Percentiles rank a stretch among this genome's conserved stretches.
Evolutionary conservation across 1,140 invertebrate genomes (phyloP).

Genomic region (Polypedilum vanderplanki): DNA sequence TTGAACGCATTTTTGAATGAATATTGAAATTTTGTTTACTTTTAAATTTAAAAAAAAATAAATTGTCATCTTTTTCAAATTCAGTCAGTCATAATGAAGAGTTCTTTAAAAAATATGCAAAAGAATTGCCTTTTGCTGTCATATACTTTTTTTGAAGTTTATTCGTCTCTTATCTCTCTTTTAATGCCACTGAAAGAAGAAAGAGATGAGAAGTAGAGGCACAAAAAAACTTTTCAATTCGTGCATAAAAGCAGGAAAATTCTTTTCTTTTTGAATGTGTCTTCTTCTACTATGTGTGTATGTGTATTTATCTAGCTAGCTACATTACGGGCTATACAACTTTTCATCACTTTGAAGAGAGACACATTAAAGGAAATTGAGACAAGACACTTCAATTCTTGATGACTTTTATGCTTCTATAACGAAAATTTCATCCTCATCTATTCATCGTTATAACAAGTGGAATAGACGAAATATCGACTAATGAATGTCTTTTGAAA

Average conservation of each 20-base stretch:
- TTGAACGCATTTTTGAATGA: background rate
- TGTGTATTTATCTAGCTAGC: too few relatives aligned
- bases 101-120: background rate
- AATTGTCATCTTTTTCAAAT: background rate
- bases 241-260: slow-evolving; percentile 17
- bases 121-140: slow-evolving; percentile 11
- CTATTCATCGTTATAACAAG: too few relatives aligned
- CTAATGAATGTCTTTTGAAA: slow-evolving; percentile 13
- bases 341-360: slow-evolving; percentile 18
- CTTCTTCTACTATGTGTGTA: background rate
- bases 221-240: background rate
- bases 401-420: background rate
- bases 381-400: slow-evolving; percentile 15
- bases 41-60: background rate
- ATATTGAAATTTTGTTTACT: too few relatives aligned
- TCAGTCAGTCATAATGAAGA: background rate
- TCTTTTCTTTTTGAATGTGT: background rate
- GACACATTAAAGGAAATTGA: slow-evolving; percentile 18
- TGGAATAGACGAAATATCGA: background rate
- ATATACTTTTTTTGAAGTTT: slow-evolving; percentile 14
- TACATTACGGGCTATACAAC: background rate
- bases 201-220: background rate
- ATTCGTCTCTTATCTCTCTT: slow-evolving; percentile 17
- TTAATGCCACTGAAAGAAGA: background rate
- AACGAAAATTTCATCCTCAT: too few relatives aligned